Evolutionary conservation across 2,113 vertebrate genomes (phyloP), one percentile per base, ranked within the genome.

Genomic region (Plotosus lineatus): DNA sequence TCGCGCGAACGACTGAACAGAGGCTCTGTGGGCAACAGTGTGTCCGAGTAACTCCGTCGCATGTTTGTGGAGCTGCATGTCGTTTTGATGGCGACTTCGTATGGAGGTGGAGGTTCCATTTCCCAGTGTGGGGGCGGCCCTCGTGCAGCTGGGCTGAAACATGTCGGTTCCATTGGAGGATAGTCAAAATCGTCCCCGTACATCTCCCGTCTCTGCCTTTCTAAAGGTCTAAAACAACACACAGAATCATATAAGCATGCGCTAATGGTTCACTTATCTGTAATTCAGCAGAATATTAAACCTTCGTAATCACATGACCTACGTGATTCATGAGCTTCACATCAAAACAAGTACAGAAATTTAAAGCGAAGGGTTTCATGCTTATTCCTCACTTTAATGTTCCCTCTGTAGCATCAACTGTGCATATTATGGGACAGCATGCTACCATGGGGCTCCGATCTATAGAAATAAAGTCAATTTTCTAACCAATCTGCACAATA

Each of bases 81-180:
- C 75, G 91, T 93, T 86, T 93, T 93, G 86, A 94, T 94, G 85
- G 93, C 93, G 1, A 93, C 92, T 82, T 94, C 93, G 4, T 94
- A 94, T 0, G 93, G 92, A 36, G 93, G 93, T 3, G 93, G 93
- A 3, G 92, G 93, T n/a, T 92, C 93, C 86, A 91, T 81, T 77
- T 89, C 85, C 93, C 93, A 93, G 0, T 86, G 86, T 4, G 91
- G 89, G 26, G 91, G 92, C 36, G 85, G 90, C 26, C 85, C 88
- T 1, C 86, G 89, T n/a, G 87, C 87, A 1, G 90, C 42, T 0
- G 93, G 92, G 68, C 92, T 94, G 77, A 91, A 92, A 53, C 90
- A 91, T 1, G 89, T 82, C 0, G 85, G 83, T 36, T 94, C 93
- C 92, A 93, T 91, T 15, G 93, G 93, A 15, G 93, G 93, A 58